These are phyloP conservation scores for human (Homo sapiens) DNA, from an alignment of 2,113 vertebrate species.

Conservation along the genomic window GRCh38 chr3:106202001-106202500, in stretches of 20 bases:
- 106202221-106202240: neutral
- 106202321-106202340: neutral
- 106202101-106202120: neutral
- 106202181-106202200: neutral
- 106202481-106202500: neutral
- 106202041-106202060: neutral
- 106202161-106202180: neutral
- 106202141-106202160: neutral
- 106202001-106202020: neutral
- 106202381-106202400: neutral
- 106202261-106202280: neutral
- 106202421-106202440: slow-evolving; percentile 45
- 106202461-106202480: neutral
- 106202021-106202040: neutral
- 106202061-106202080: neutral
- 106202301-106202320: neutral
- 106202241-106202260: neutral
- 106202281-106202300: neutral
- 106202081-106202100: neutral
- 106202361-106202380: neutral
- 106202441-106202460: slow-evolving; percentile 28
- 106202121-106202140: neutral
- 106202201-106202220: neutral
- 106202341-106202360: neutral
- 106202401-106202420: neutral